Evolutionary conservation across 2,113 vertebrate species (phyloP).

Genomic region (Glaucomys volans): DNA sequence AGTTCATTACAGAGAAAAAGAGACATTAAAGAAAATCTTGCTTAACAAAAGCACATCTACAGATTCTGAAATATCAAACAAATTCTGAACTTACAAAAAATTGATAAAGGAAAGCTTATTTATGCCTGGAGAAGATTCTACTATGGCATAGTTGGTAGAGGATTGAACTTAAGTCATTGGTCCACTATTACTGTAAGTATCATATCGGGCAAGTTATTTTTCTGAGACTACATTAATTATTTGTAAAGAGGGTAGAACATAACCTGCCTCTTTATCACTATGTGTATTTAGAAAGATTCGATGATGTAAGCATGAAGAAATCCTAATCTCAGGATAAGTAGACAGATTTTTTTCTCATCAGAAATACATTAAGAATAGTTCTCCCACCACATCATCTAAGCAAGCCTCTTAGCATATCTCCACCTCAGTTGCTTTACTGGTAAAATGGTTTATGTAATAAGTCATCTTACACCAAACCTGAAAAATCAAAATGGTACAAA

Average conservation of each 20-base stretch:
- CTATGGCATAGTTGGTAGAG: not conserved
- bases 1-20: conserved; percentile 68
- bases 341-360: not conserved
- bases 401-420: not conserved
- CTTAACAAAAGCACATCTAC: not conserved
- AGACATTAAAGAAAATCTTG: conserved; percentile 65
- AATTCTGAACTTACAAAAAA: not conserved
- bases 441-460: not conserved
- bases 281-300: not conserved
- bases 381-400: not conserved
- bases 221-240: not conserved
- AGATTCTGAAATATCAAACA: conserved; percentile 35
- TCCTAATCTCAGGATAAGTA: not conserved
- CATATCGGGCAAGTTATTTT: not conserved
- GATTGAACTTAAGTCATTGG: not conserved
- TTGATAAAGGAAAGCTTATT: conserved; percentile 19
- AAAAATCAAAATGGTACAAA: not conserved
- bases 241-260: conserved; percentile 2
- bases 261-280: not conserved
- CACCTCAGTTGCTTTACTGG: not conserved
- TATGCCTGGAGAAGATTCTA: not conserved
- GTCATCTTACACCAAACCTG: not conserved
- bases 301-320: not conserved
- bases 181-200: not conserved
- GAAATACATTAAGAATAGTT: not conserved